A percentile compares a stretch with the other conserved stretches of the same genome.
Conservation (phyloP, 2,113 vertebrate genomes). For the Otolemur garnettii region DNA sequence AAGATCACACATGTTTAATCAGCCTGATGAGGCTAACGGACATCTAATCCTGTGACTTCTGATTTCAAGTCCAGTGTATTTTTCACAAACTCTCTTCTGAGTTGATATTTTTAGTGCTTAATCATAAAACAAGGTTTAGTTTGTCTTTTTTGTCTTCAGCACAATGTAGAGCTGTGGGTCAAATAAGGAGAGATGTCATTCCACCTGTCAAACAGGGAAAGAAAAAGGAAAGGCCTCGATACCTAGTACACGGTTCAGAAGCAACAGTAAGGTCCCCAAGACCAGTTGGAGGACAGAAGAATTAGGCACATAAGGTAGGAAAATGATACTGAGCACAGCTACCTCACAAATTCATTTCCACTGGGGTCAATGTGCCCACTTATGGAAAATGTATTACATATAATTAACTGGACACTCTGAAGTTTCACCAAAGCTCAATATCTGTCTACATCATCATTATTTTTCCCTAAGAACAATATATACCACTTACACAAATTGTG, state of each 20-base stretch:
- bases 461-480: background rate
- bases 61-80: background rate
- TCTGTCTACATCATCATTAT: background rate
- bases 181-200: background rate
- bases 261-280: background rate
- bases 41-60: background rate
- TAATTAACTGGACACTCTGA: slow-evolving; percentile 18
- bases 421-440: slow-evolving; percentile 30
- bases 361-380: background rate
- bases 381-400: background rate
- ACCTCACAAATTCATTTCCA: background rate
- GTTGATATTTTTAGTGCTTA: slow-evolving; percentile 34
- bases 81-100: slow-evolving; percentile 27
- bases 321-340: background rate
- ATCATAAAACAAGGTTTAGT: background rate
- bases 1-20: background rate
- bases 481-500: background rate
- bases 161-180: background rate
- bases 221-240: background rate
- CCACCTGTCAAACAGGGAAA: background rate
- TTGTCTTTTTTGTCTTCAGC: background rate
- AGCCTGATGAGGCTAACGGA: background rate
- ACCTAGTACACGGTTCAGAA: background rate
- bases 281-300: background rate
- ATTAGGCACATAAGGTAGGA: background rate